These are phyloP conservation scores for Choloepus didactylus DNA, from an alignment of 2,797 vertebrate species.

Conservation along the genomic window DNA sequence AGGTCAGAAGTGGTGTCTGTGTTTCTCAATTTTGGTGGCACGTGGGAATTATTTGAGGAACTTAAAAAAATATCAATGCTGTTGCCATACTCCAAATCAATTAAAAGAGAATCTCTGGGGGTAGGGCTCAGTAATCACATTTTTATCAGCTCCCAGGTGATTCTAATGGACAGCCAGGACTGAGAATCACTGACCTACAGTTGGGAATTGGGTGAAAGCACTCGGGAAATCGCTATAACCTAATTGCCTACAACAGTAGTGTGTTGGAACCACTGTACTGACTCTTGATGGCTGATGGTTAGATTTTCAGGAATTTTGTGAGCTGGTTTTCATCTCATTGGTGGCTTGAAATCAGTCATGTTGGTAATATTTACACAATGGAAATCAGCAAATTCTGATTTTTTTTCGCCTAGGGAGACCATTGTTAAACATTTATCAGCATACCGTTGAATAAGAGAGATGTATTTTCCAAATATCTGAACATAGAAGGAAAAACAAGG, in stretches of 20 bases:
- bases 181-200: neutral
- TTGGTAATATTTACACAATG: neutral
- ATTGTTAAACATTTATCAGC: neutral
- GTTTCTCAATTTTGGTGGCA: neutral
- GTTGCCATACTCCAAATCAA: neutral
- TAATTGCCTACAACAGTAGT: neutral
- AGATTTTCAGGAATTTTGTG: conserved; percentile 23
- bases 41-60: neutral
- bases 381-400: conserved; percentile 38
- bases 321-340: neutral
- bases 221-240: neutral
- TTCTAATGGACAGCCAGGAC: neutral
- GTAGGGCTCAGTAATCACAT: neutral
- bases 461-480: neutral
- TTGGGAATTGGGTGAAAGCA: neutral
- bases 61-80: neutral
- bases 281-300: neutral
- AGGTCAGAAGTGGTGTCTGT: neutral
- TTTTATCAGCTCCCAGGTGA: neutral
- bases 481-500: neutral
- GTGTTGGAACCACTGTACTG: neutral
- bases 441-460: neutral
- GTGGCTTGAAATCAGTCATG: neutral
- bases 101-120: neutral
- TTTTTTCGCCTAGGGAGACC: neutral